Base-by-base conservation (phyloP, 2,888 invertebrate genomes). In the Achlya flavicornis region DNA sequence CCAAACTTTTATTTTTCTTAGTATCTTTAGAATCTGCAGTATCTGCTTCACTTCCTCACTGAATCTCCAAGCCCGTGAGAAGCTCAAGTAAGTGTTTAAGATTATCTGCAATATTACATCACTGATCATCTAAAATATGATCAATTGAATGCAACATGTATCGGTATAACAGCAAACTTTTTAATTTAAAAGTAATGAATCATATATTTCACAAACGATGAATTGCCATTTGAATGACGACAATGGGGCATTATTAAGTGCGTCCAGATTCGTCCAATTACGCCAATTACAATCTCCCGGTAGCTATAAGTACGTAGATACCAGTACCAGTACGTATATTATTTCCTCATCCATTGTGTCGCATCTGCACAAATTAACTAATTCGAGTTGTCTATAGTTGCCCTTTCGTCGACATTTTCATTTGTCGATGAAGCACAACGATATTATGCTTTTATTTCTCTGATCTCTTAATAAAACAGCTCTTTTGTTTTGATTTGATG, bases 251-350 rank as follows among this genome's bases (percentile, higher is more conserved):
- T 91, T 92, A 93, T 93, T 92, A 92, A 91, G 90, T 87, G 86
- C 88, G 87, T 88, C 89, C 92, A 93, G 93, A 92, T 93, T 93
- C 90, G 88, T 86, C 86, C 92, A 93, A 93, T 93, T 93, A 93
- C 89, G 87, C 89, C 92, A 93, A 93, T 93, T 93, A 93, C 91
- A 90, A 88, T 90, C 88, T 88, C 89, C 90, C 87, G 88, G 89
- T 87, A 86, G 84, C 81, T 83, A 81, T 84, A 82, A 85, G 85
- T 85, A 84, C 76, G 79, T 83, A 81, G 72, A 77, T 78, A 72
- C 75, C 75, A 76, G 73, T 33, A 33, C 5, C n/a, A 26, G 35
- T 78, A 79, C 81, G 83, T 88, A 81, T 88, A 90, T 92, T 91
- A 91, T 92, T 90, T 93, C 91, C 92, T 92, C 88, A 84, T 88